Evolutionary conservation across 2,888 invertebrate species (phyloP).

Genomic region (Melieria omissa): DNA sequence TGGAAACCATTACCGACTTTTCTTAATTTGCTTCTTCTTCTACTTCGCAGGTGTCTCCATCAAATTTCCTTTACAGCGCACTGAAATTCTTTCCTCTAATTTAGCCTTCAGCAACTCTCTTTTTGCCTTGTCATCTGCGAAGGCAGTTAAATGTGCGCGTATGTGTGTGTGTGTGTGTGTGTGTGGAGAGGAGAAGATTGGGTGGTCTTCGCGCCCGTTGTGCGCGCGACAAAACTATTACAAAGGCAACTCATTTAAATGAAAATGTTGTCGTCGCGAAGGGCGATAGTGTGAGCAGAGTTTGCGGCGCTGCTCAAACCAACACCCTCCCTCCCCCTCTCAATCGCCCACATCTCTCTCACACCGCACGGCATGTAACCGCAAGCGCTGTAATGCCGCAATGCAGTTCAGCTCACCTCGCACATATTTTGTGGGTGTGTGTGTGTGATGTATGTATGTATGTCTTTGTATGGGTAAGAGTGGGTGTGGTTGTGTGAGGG

Average conservation of each 20-base stretch:
- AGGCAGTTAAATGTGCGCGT: not conserved
- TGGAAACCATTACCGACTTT: too few relatives aligned
- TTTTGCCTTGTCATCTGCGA: not conserved
- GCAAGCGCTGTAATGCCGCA: too few relatives aligned
- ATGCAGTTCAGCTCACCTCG: too few relatives aligned
- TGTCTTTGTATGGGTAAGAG: too few relatives aligned
- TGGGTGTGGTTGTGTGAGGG: too few relatives aligned
- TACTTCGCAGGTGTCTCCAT: not conserved
- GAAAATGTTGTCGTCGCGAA: not conserved
- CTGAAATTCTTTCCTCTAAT: not conserved
- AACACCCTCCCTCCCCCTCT: too few relatives aligned
- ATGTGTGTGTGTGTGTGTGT: not conserved
- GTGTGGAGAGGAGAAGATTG: not conserved
- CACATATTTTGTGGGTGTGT: too few relatives aligned
- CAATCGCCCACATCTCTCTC: too few relatives aligned
- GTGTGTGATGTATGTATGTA: too few relatives aligned
- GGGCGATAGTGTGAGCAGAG: too few relatives aligned
- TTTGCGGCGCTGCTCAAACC: too few relatives aligned
- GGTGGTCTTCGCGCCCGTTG: not conserved
- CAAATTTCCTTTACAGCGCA: not conserved
- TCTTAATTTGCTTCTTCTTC: not conserved
- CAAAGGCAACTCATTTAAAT: constrained; percentile 22
- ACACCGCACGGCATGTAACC: too few relatives aligned
- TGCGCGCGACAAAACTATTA: not conserved
- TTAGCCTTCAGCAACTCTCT: not conserved